Evolutionary conservation across 2,888 invertebrate genomes (phyloP), one percentile per base, ranked within the genome.

Genomic region (Phanerotoma sp.): DNA sequence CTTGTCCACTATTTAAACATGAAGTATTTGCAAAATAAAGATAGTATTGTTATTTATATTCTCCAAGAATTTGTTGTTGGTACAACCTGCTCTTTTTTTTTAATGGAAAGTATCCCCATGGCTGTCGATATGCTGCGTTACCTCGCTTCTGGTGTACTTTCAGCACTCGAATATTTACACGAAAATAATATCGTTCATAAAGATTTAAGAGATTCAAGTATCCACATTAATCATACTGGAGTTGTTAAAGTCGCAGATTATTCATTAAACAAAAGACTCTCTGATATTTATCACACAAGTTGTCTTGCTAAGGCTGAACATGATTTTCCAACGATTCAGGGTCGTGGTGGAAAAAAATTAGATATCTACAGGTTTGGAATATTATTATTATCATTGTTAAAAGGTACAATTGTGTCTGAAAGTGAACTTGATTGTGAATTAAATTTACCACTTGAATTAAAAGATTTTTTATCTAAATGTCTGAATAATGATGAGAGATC

Each of bases 121-220:
- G 81, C 83, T 40, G 70, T 80, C 6, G 81, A 82, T 53, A 74
- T 86, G 51, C 69, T 91, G 6, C 81, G 87, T 28, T 82, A 84
- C 69, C 82, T 93, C 28, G 87, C 88, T 0, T 79, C 80, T 44
- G 91, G 89, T 25, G 82, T 93, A 22, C 79, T 94, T 4, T 82
- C 84, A 49, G 92, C 89, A 11, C 77, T 95, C 28, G 84, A 85
- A 33, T 92, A 86, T 72, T 79, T 96, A 52, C 95, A 96, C 72
- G 83, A 86, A 64, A 88, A 87, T 59, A 88, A 89, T 61, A 86
- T 94, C 2, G 85, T 92, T 13, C 94, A 96, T 73, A 87, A 88
- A 68, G 88, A 91, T 75, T 78, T 96, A n/a, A 79, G 87, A 56
- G 86, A 86, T 65, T 84, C 86, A 16, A 88, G 86, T 62, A 84